Percentiles rank a stretch among this genome's conserved stretches.
phyloP scores from a whole-genome alignment of 2,888 invertebrate genomes.

The Tetragnatha montana region DNA sequence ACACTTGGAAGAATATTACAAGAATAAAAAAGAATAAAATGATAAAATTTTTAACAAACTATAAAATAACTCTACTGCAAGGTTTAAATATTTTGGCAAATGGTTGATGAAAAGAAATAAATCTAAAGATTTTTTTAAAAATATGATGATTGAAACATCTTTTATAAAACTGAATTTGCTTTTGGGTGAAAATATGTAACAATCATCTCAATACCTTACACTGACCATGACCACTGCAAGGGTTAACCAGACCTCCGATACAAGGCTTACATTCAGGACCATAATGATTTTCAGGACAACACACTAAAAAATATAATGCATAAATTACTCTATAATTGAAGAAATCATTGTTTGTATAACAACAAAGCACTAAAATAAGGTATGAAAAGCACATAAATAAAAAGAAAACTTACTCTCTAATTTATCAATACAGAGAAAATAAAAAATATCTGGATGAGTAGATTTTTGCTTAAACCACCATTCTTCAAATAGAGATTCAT shows the following conservation, averaged over 20 bases:
- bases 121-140: too few species aligned
- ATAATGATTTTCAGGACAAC: slow-evolving; percentile 90
- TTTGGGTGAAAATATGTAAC: too few species aligned
- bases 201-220: slow-evolving; percentile 52
- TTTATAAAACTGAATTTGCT: too few species aligned
- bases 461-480: slow-evolving; percentile 69
- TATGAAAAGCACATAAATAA: background rate
- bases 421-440: slow-evolving; percentile 67
- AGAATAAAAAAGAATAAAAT: too few species aligned
- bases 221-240: slow-evolving; percentile 81
- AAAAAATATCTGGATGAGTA: slow-evolving; percentile 59
- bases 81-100: too few species aligned
- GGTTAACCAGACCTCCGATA: slow-evolving; percentile 82
- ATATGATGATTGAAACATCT: too few species aligned
- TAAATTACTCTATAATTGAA: background rate
- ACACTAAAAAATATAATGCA: slow-evolving; percentile 77
- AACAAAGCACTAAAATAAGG: background rate
- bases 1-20: too few species aligned
- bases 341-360: background rate
- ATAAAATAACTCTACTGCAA: too few species aligned
- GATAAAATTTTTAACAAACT: too few species aligned
- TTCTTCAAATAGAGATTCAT: slow-evolving; percentile 66
- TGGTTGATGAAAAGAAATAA: too few species aligned
- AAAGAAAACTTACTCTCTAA: slow-evolving; percentile 54
- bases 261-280: slow-evolving; percentile 90